These are phyloP conservation scores for Melinaea menophilus DNA, from an alignment of 2,888 invertebrate species.

Conservation along the genomic window DNA sequence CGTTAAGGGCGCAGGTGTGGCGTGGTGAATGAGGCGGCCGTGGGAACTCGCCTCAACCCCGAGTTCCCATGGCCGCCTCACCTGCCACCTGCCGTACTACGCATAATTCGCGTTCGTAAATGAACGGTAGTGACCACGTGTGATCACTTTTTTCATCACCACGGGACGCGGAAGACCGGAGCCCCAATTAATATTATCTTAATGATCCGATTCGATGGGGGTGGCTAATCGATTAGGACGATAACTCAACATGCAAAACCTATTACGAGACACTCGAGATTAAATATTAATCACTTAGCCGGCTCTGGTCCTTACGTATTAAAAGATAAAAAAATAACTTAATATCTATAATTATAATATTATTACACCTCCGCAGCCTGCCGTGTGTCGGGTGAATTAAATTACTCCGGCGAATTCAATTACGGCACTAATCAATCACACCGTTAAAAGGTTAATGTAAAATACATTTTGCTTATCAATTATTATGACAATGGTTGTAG, in stretches of 20 bases:
- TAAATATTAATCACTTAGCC: constrained; percentile 30
- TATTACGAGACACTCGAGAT: constrained; percentile 31
- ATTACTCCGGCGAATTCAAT: constrained; percentile 31
- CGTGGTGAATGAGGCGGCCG: constrained; percentile 71
- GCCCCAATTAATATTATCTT: constrained; percentile 71
- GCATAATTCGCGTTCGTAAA: constrained; percentile 77
- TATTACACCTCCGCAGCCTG: constrained; percentile 18
- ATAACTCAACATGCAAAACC: constrained; percentile 39
- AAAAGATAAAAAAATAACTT: constrained; percentile 22
- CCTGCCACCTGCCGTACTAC: constrained; percentile 76
- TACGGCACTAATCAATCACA: constrained; percentile 29
- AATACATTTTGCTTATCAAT: constrained; percentile 4
- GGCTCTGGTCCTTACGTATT: constrained; percentile 17
- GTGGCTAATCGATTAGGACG: constrained; percentile 56
- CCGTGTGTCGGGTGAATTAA: constrained; percentile 19
- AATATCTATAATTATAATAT: constrained; percentile 27
- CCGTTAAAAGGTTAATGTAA: constrained; percentile 26
- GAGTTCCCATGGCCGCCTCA: constrained; percentile 68
- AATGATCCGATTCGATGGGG: constrained; percentile 46
- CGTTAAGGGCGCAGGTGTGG: constrained; percentile 75
- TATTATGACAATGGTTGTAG: not conserved
- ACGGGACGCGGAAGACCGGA: constrained; percentile 70
- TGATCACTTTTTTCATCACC: constrained; percentile 62
- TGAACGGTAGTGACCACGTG: constrained; percentile 79
- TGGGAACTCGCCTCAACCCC: constrained; percentile 73